Conservation (phyloP, 2,113 vertebrate genomes). For the Zosterops hypoxanthus region DNA sequence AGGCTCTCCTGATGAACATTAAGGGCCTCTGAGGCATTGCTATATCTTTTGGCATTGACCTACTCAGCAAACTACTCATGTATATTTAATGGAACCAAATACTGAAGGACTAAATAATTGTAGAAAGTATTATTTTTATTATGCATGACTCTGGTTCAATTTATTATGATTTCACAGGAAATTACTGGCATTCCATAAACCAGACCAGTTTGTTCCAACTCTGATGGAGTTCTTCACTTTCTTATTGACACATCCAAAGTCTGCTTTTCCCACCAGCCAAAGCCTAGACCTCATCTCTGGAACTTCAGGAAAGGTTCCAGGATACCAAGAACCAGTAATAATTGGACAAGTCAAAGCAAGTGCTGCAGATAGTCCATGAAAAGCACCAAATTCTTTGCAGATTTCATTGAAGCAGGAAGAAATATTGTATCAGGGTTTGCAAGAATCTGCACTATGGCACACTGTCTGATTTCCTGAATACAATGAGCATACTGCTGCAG, state of each 20-base stretch:
- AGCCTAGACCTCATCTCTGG: not conserved
- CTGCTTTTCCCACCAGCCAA: not conserved
- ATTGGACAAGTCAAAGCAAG: not conserved
- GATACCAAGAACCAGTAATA: not conserved
- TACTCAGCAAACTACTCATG: not conserved
- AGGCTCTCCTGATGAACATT: not conserved
- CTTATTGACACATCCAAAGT: not conserved
- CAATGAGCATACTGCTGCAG: not conserved
- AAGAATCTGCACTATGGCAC: accelerated
- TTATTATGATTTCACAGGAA: not conserved
- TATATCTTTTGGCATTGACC: not conserved
- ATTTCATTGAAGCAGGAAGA: not conserved
- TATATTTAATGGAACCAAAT: not conserved
- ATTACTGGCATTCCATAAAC: not conserved
- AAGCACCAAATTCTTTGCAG: not conserved
- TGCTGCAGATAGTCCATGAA: not conserved
- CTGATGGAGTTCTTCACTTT: not conserved
- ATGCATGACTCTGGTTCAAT: not conserved
- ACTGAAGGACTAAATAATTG: not conserved
- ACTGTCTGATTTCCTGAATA: not conserved
- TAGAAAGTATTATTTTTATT: not conserved
- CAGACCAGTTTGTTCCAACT: not conserved
- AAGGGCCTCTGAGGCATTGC: not conserved
- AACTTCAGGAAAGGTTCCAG: not conserved
- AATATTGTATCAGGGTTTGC: not conserved